Conservation (phyloP, 2,113 vertebrate species). For the Symphodus melops region DNA sequence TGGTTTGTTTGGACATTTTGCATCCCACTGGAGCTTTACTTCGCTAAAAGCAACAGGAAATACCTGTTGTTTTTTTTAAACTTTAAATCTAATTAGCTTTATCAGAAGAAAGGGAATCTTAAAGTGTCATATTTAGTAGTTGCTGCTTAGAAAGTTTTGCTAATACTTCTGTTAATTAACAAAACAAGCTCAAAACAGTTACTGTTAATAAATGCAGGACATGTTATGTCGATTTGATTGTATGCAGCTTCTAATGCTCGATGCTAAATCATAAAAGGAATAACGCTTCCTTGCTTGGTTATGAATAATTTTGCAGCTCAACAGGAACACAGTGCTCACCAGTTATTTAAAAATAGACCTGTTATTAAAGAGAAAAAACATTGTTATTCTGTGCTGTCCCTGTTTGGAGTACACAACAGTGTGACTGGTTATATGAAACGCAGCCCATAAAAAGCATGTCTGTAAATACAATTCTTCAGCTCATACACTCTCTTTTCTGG, state of each 20-base stretch:
- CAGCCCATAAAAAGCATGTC: constrained; percentile 60
- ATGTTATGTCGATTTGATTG: constrained; percentile 27
- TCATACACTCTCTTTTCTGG: constrained; percentile 32
- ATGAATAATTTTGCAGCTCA: constrained; percentile 39
- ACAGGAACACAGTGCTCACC: constrained; percentile 35
- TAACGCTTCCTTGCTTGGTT: constrained; percentile 23
- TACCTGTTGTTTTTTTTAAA: constrained; percentile 7
- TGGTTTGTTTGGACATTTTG: background rate
- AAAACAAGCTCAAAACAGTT: background rate
- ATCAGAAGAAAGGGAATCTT: constrained; percentile 9
- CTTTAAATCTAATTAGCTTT: constrained; percentile 11
- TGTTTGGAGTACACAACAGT: constrained; percentile 32
- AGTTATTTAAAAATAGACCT: constrained; percentile 51
- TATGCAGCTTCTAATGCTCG: background rate
- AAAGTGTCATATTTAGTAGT: constrained; percentile 7
- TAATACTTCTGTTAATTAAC: background rate
- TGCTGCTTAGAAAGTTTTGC: constrained; percentile 39
- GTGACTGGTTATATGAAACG: constrained; percentile 44
- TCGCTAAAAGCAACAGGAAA: background rate
- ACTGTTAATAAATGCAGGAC: constrained; percentile 21
- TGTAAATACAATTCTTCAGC: constrained; percentile 61
- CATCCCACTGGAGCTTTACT: background rate
- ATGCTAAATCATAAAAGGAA: constrained; percentile 23
- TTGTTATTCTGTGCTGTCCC: constrained; percentile 29
- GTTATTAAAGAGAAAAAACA: constrained; percentile 16